Evolutionary conservation across 2,888 invertebrate genomes (phyloP), one percentile per base, ranked within the genome.

Genomic region (Sminthurides aquaticus): DNA sequence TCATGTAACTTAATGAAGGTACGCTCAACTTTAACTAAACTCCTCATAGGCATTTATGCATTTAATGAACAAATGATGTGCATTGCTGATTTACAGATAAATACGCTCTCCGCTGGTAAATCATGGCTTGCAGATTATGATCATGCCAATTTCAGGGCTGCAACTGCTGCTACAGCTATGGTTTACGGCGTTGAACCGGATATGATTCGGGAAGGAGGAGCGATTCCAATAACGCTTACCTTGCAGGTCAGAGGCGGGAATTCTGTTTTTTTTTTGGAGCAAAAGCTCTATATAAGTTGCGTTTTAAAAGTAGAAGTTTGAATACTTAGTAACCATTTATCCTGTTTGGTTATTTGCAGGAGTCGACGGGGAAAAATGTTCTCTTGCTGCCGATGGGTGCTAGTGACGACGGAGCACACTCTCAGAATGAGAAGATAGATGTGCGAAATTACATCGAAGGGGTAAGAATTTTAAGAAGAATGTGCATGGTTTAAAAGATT

Each of bases 391-490:
- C 98, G 1, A 89, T 99, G 78, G 98, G 98, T 58, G 87, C 90
- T 62, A 88, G 89, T 64, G 97, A 98, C 80, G 98, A 99, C 80
- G 96, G 96, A 75, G 97, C 98, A 65, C 98, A 99, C 82, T 94
- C 95, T 18, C 93, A 98, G 81, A 98, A 98, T 81, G 98, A 98
- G 81, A 98, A 98, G 80, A 83, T 98, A 74, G 88, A 97, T 81
- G 81, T 89, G 65, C 84, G 85, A 72, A 96, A 97, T 81, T 97
- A 96, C 76, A 90, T 97, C 72, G 87, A 93, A 80, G 96, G 96
- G 75, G 94, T 91, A 80, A 84, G 86, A n/a, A 22, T 34, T n/a
- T 15, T 15, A 1, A 49, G n/a, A 27, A 15, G 3, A 22, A 27
- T 27, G 27, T 34, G 22, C 25, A n/a, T 8, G 48, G 57, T 22